Percentiles rank a stretch among this genome's conserved stretches.
Conservation (phyloP, 2,888 invertebrate species). For the Cactoblastis cactorum region DNA sequence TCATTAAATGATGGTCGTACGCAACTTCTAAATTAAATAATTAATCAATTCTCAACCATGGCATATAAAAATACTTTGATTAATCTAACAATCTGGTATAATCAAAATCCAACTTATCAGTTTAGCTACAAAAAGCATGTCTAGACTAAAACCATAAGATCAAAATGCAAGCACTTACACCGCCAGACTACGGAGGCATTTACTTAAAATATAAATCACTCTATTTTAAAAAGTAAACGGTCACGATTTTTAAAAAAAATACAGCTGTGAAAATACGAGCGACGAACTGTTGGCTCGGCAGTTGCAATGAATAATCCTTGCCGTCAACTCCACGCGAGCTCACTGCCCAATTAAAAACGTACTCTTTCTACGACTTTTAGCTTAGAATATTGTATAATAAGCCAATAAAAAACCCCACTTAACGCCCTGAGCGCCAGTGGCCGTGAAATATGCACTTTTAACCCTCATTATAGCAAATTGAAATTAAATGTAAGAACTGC, state of each 20-base stretch:
- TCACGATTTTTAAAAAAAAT: slow-evolving; percentile 51
- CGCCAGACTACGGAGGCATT: too few relatives aligned
- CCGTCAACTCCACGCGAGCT: slow-evolving; percentile 74
- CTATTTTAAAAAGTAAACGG: slow-evolving; percentile 38
- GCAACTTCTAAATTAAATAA: too few relatives aligned
- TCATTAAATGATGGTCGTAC: too few relatives aligned
- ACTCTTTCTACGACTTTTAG: slow-evolving; percentile 79
- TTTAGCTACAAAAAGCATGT: too few relatives aligned
- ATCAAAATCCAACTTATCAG: too few relatives aligned
- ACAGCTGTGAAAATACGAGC: slow-evolving; percentile 48
- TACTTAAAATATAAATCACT: slow-evolving; percentile 7
- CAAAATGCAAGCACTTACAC: too few relatives aligned
- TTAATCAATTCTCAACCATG: too few relatives aligned
- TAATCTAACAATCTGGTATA: too few relatives aligned
- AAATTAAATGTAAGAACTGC: slow-evolving; percentile 69
- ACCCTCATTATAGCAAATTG: slow-evolving; percentile 66
- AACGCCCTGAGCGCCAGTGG: slow-evolving; percentile 63
- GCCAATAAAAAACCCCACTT: slow-evolving; percentile 79
- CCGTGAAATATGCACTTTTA: slow-evolving; percentile 75
- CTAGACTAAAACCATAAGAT: too few relatives aligned
- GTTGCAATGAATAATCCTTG: slow-evolving; percentile 74
- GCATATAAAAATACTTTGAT: too few relatives aligned
- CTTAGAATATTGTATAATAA: slow-evolving; percentile 80
- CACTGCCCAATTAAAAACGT: slow-evolving; percentile 77
- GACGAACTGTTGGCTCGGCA: slow-evolving; percentile 65